Evolutionary conservation across 2,888 invertebrate genomes (phyloP).

Genomic region (Cryptophagus acutangulus): DNA sequence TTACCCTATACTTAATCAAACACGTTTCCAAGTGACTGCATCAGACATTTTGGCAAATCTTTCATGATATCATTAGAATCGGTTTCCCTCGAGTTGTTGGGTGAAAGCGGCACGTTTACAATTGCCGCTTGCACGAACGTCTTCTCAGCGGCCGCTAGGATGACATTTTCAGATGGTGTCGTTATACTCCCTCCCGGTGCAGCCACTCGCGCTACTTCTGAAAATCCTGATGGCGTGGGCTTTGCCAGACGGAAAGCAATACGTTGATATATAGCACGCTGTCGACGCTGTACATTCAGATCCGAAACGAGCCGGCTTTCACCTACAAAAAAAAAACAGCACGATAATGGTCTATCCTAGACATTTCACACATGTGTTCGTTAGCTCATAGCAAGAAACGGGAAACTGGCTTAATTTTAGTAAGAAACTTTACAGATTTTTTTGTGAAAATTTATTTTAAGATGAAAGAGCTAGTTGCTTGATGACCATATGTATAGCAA

Average conservation of each 20-base stretch:
- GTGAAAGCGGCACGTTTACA: constrained; percentile 33
- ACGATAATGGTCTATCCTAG: no score
- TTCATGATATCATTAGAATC: constrained; percentile 26
- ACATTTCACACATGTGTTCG: no score
- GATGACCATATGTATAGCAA: no score
- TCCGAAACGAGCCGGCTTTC: constrained; percentile 51
- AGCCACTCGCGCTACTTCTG: constrained; percentile 7
- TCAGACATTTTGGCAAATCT: constrained; percentile 36
- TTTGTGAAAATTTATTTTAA: no score
- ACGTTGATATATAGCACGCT: constrained; percentile 26
- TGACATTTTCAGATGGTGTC: no score
- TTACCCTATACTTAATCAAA: constrained; percentile 32
- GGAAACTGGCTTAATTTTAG: no score
- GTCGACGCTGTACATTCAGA: constrained; percentile 45
- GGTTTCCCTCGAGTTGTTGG: constrained; percentile 26
- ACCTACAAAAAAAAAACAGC: constrained; percentile 34
- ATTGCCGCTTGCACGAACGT: constrained; percentile 28
- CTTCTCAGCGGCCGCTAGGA: constrained; percentile 15
- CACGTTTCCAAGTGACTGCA: constrained; percentile 32
- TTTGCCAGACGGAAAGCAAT: constrained; percentile 36
- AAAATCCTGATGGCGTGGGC: constrained; percentile 28
- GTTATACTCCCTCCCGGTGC: no score
- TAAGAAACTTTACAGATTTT: no score
- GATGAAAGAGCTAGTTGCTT: no score
- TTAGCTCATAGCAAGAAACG: no score